Evolutionary conservation across 1,140 invertebrate species (phyloP).

Genomic region (Leptonema lineaticorne): DNA sequence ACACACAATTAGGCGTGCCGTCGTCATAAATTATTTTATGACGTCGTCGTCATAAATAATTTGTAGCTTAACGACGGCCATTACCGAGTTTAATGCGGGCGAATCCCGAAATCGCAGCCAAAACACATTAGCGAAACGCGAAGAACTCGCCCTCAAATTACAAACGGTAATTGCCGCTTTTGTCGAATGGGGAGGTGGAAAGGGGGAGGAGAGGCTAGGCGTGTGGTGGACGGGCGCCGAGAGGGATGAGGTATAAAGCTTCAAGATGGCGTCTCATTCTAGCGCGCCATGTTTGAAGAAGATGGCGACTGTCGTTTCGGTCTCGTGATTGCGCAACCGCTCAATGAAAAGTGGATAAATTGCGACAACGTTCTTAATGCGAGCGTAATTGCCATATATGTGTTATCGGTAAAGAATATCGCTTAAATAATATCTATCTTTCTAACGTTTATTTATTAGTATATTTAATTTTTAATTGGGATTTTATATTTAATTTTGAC

Average conservation of each 20-base stretch:
- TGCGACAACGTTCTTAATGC: neutral
- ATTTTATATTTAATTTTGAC: too few relatives aligned
- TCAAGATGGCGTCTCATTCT: neutral
- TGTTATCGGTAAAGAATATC: too few relatives aligned
- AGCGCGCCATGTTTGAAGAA: neutral
- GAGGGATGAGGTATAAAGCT: constrained; percentile 15
- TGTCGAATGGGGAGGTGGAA: too few relatives aligned
- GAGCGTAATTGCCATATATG: neutral
- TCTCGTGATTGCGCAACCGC: constrained; percentile 15
- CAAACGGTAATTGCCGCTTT: constrained; percentile 21
- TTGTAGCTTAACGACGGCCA: constrained; percentile 7
- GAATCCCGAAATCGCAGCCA: constrained; percentile 15
- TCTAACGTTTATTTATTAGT: too few relatives aligned
- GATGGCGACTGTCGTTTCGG: neutral
- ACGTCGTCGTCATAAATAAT: constrained; percentile 17
- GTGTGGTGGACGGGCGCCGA: too few relatives aligned
- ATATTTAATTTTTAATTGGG: too few relatives aligned
- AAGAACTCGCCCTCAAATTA: constrained; percentile 5
- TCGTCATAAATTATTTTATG: constrained; percentile 8
- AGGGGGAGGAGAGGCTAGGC: too few relatives aligned
- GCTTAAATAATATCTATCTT: too few relatives aligned
- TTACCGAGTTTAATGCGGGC: constrained; percentile 4
- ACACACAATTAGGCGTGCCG: constrained; percentile 20
- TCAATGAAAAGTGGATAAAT: constrained; percentile 14
- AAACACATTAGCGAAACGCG: constrained; percentile 11